phyloP scores from a whole-genome alignment of 2,888 invertebrate species.

The Nomada fucata region DNA sequence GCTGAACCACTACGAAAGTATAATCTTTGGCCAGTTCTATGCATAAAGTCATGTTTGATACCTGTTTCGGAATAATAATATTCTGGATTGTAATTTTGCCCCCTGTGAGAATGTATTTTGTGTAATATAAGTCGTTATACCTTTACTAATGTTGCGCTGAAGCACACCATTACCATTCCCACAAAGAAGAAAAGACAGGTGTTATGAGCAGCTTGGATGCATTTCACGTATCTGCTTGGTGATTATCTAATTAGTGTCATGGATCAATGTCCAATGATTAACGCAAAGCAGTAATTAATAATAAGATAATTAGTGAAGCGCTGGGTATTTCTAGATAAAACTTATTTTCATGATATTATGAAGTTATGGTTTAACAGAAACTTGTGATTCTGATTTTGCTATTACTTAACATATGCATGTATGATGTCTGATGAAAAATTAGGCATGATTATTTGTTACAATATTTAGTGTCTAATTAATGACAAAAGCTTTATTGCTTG shows the following conservation, averaged over 20 bases:
- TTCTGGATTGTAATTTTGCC: accelerated
- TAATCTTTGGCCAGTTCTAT: background rate
- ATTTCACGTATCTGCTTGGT: background rate
- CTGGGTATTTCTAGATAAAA: background rate
- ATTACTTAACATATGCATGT: background rate
- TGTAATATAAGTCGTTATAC: background rate
- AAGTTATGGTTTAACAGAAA: background rate
- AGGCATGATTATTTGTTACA: too few relatives aligned
- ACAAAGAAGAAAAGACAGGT: background rate
- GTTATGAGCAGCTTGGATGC: background rate
- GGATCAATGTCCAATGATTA: background rate
- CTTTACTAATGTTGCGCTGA: slow-evolving; percentile 22
- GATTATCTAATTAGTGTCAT: background rate
- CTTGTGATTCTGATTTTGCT: background rate
- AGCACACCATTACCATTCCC: background rate
- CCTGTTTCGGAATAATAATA: background rate
- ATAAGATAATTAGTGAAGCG: background rate
- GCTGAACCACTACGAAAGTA: background rate
- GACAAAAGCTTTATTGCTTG: too few relatives aligned
- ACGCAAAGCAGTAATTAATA: too few relatives aligned
- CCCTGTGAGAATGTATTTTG: too few relatives aligned
- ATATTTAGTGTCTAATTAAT: too few relatives aligned
- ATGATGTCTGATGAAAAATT: too few relatives aligned
- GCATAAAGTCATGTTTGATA: background rate
- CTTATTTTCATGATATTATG: background rate